These are phyloP conservation scores for Proterorhinus semilunaris DNA, from an alignment of 2,113 vertebrate genomes.

Conservation along the genomic window DNA sequence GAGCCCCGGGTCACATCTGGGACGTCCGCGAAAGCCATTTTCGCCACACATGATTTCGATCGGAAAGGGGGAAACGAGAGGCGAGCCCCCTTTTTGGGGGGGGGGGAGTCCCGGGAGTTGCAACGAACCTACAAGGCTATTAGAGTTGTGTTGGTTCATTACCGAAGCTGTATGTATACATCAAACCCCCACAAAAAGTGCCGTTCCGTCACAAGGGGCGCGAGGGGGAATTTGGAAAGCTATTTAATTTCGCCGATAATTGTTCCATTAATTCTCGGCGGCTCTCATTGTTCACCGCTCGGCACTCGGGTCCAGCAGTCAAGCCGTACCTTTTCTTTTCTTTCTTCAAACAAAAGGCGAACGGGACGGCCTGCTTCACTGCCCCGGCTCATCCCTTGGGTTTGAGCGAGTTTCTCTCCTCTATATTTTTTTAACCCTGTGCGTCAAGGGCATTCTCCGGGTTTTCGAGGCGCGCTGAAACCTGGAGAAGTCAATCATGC, in stretches of 20 bases:
- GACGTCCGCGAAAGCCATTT: conserved; percentile 52
- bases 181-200: conserved; percentile 19
- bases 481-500: conserved; percentile 65
- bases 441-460: conserved; percentile 73
- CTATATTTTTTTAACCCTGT: conserved; percentile 48
- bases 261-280: conserved; percentile 72
- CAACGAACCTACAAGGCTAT: conserved; percentile 30
- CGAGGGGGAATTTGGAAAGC: conserved; percentile 59
- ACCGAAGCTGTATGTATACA: conserved; percentile 46
- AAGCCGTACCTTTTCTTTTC: conserved; percentile 34
- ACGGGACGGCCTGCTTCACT: conserved; percentile 73
- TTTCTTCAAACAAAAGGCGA: conserved; percentile 57
- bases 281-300: conserved; percentile 57
- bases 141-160: conserved; percentile 48
- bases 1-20: conserved; percentile 70
- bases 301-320: conserved; percentile 50
- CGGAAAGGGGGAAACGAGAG: conserved; percentile 15
- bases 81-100: conserved; percentile 5
- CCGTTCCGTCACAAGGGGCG: conserved; percentile 52
- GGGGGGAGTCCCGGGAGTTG: conserved; percentile 25
- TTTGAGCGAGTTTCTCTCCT: conserved; percentile 46
- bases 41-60: conserved; percentile 63
- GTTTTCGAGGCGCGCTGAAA: conserved; percentile 56
- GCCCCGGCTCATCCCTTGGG: conserved; percentile 70
- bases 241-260: conserved; percentile 70